phyloP scores from a whole-genome alignment of 2,113 vertebrate species.

The Leptobrachium ailaonicum region DNA sequence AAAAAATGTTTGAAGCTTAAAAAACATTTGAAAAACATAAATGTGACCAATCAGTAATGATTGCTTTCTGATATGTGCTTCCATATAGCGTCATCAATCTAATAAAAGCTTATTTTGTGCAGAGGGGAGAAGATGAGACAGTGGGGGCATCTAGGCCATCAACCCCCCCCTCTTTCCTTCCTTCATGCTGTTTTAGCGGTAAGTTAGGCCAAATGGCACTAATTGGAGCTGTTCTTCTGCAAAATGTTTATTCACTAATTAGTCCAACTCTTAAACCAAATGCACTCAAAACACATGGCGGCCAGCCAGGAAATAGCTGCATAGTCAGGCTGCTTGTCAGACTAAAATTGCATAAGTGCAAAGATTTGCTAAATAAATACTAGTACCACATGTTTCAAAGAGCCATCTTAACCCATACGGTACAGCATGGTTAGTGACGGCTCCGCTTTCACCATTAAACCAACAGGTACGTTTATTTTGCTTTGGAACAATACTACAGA shows the following conservation, averaged over 20 bases:
- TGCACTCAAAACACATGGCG: conserved; percentile 73
- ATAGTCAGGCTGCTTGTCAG: conserved; percentile 41
- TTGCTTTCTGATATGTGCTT: too few species aligned
- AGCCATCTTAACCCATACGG: not conserved
- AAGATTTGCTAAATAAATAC: conserved; percentile 4
- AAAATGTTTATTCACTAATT: conserved; percentile 80
- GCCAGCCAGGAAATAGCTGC: conserved; percentile 62
- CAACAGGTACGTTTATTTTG: too few species aligned
- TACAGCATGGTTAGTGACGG: not conserved
- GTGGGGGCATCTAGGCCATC: not conserved
- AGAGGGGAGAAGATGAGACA: not conserved
- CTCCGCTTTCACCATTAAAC: too few species aligned
- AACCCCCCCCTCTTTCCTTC: not conserved
- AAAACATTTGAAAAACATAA: too few species aligned
- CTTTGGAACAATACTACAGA: too few species aligned
- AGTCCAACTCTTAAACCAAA: conserved; percentile 83
- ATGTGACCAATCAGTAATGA: too few species aligned
- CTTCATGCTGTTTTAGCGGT: conserved; percentile 53
- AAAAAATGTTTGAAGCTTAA: too few species aligned
- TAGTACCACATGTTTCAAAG: not conserved
- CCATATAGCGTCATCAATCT: too few species aligned
- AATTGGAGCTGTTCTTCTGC: conserved; percentile 73
- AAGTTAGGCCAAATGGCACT: conserved; percentile 65
- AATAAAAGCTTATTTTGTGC: too few species aligned
- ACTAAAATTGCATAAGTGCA: conserved; percentile 25